Percentiles rank a stretch among this genome's conserved stretches.
Evolutionary conservation across 2,888 invertebrate species (phyloP).

Genomic region (Harpalus rubripes): DNA sequence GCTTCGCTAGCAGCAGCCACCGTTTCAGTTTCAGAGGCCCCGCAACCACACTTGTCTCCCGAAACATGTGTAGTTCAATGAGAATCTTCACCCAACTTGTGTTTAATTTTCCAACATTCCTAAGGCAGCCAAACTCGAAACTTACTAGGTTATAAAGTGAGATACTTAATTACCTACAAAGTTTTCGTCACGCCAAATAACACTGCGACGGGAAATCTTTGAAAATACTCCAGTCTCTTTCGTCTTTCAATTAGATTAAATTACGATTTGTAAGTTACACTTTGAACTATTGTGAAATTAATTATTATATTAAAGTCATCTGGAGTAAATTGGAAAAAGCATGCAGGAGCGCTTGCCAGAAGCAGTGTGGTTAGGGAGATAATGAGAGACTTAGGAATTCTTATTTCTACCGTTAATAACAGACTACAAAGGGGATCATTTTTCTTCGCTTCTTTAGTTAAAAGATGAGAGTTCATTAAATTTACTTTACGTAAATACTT

Average conservation of each 20-base stretch:
- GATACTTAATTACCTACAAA: slow-evolving; percentile 65
- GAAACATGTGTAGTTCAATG: slow-evolving; percentile 55
- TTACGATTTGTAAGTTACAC: slow-evolving; percentile 55
- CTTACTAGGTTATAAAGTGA: slow-evolving; percentile 63
- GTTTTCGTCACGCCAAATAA: slow-evolving; percentile 45
- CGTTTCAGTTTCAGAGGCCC: neutral
- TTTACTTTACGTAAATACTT: slow-evolving; percentile 60
- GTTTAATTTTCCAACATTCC: slow-evolving; percentile 64
- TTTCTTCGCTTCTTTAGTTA: slow-evolving; percentile 54
- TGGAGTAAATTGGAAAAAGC: slow-evolving; percentile 46
- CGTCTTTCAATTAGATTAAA: slow-evolving; percentile 54
- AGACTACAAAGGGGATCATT: slow-evolving; percentile 41
- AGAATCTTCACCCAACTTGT: slow-evolving; percentile 55
- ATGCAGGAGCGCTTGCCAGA: slow-evolving; percentile 1
- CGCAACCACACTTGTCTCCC: slow-evolving; percentile 43
- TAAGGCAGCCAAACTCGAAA: slow-evolving; percentile 57
- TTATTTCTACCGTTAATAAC: slow-evolving; percentile 42
- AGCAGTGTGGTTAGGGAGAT: slow-evolving; percentile 20
- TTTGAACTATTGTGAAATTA: slow-evolving; percentile 55
- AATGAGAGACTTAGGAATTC: slow-evolving; percentile 58
- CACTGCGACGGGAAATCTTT: slow-evolving; percentile 49
- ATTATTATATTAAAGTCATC: slow-evolving; percentile 59
- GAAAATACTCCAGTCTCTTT: slow-evolving; percentile 37
- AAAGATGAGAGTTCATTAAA: slow-evolving; percentile 63
- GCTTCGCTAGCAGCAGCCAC: slow-evolving; percentile 16